Conservation (phyloP, 2,888 invertebrate species). For the Cheilosia variabilis region DNA sequence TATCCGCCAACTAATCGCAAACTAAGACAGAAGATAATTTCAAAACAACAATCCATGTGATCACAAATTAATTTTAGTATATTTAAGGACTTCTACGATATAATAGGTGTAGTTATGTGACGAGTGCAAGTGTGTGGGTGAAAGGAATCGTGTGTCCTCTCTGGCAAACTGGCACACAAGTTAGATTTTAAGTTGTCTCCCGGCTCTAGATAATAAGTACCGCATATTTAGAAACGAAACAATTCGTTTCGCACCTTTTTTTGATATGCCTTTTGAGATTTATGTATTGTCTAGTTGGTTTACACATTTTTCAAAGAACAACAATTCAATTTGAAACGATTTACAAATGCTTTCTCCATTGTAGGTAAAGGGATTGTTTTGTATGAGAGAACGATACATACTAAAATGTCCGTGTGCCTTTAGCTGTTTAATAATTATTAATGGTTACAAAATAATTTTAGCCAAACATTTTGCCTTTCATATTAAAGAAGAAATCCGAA, state of each 20-base stretch:
- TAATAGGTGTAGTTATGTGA: constrained; percentile 31
- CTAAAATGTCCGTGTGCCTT: constrained; percentile 69
- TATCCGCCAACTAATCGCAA: constrained; percentile 15
- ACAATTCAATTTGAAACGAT: constrained; percentile 12
- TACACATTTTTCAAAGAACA: constrained; percentile 4
- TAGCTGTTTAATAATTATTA: constrained; percentile 35
- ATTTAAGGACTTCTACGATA: constrained; percentile 57
- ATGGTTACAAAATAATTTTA: constrained; percentile 4
- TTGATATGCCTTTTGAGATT: constrained; percentile 10
- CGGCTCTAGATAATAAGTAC: constrained; percentile 38
- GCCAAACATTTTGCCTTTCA: constrained; percentile 41
- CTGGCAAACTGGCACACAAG: constrained; percentile 17
- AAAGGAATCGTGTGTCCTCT: constrained; percentile 30
- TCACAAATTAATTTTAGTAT: constrained; percentile 67
- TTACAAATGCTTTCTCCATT: constrained; percentile 9
- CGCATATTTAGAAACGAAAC: neutral
- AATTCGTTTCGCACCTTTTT: neutral
- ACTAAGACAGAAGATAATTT: constrained; percentile 73
- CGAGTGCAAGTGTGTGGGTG: constrained; percentile 63
- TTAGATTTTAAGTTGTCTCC: constrained; percentile 35
- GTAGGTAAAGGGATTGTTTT: constrained; percentile 60
- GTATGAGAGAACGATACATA: constrained; percentile 49
- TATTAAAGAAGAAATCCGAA: constrained; percentile 15
- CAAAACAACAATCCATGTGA: constrained; percentile 74
- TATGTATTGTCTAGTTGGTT: constrained; percentile 29